These are phyloP conservation scores for Microctonus brassicae DNA, from an alignment of 2,888 invertebrate species.

Conservation along the genomic window DNA sequence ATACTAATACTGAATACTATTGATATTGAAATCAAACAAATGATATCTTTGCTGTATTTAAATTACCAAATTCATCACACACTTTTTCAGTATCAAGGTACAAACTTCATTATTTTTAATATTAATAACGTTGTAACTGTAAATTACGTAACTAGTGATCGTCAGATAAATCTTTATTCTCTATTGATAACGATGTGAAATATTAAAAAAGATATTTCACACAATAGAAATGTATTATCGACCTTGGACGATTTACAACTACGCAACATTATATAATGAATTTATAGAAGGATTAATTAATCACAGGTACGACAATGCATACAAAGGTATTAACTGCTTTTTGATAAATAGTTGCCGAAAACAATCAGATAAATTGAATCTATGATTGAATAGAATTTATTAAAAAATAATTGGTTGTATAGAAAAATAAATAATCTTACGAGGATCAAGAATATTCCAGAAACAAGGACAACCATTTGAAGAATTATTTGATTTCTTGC, in stretches of 20 bases:
- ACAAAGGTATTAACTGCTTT: background rate
- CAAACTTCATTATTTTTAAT: background rate
- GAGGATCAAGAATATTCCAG: conserved; percentile 71
- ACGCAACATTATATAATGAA: background rate
- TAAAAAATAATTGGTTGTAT: background rate
- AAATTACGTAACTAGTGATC: background rate
- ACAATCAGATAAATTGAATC: no score
- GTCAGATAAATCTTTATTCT: background rate
- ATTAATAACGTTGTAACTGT: background rate
- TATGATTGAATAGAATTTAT: no score
- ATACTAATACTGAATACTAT: no score
- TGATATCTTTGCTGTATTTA: background rate
- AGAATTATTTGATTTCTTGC: conserved; percentile 51
- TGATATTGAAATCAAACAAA: background rate
- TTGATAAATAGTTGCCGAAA: background rate
- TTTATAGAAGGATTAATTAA: background rate
- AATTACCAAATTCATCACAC: background rate
- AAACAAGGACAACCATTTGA: conserved; percentile 66
- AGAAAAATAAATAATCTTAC: conserved; percentile 65
- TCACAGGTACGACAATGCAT: background rate
- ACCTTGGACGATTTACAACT: background rate
- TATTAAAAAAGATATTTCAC: background rate
- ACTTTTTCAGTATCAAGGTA: no score
- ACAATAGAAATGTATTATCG: background rate
- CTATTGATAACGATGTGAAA: background rate